Conservation (phyloP, 2,888 invertebrate genomes). For the Noctua pronuba region DNA sequence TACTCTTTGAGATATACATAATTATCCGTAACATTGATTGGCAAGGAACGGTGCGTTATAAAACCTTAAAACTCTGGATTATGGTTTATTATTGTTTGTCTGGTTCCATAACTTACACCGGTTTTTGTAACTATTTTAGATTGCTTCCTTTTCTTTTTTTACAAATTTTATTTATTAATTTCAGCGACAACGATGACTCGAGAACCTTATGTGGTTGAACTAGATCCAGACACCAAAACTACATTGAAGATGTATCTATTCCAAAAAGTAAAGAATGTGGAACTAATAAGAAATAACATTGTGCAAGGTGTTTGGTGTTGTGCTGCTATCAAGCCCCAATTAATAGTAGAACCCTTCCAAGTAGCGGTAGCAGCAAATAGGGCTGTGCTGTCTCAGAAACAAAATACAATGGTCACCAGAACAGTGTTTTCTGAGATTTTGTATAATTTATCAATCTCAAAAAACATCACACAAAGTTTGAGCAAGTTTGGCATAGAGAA, state of each 20-base stretch:
- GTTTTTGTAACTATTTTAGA: background rate
- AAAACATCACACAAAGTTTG: conserved; percentile 93
- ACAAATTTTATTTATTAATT: conserved; percentile 14
- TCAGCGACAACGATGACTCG: conserved; percentile 67
- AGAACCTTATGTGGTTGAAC: conserved; percentile 75
- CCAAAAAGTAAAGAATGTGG: conserved; percentile 90
- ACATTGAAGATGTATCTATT: conserved; percentile 88
- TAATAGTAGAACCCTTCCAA: conserved; percentile 91
- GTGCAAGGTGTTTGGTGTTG: conserved; percentile 91
- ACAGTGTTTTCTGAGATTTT: conserved; percentile 92
- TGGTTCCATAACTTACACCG: background rate
- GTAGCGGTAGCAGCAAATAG: conserved; percentile 92
- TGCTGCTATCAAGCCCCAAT: conserved; percentile 91
- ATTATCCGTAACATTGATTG: background rate
- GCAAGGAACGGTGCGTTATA: background rate
- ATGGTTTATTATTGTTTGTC: background rate
- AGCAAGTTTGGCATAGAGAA: conserved; percentile 91
- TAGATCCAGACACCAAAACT: conserved; percentile 86
- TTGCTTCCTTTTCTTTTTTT: background rate
- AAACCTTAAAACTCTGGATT: background rate
- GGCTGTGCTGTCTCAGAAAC: conserved; percentile 89
- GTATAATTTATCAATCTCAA: conserved; percentile 92
- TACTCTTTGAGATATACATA: too few species aligned
- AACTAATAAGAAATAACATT: conserved; percentile 88
- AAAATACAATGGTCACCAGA: conserved; percentile 89